Evolutionary conservation across 2,888 invertebrate species (phyloP), one percentile per base, ranked within the genome.

Genomic region (Noctua janthe): DNA sequence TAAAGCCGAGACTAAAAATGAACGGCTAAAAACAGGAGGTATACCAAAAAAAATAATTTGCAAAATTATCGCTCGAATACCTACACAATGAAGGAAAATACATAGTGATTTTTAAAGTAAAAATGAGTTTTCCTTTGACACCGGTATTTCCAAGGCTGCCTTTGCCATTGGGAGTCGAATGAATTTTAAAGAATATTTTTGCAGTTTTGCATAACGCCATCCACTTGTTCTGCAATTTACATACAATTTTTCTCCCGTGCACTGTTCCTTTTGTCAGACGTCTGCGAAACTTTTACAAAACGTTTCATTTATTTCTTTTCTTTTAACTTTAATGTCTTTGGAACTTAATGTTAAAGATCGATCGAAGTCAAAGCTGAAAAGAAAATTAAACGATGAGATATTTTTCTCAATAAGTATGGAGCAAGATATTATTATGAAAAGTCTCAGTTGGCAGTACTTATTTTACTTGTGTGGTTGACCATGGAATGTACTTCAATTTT

Each of bases 241-340:
- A 95, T 95, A 94, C 92, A 91, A 91, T 94, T 94, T 94, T 94
- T 92, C 91, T 92, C 90, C 90, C 86, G 82, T 90, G 88, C 90
- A 90, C 90, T 84, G 88, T 91, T 92, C 83, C 85, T 90, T 90
- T 92, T 91, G 82, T 87, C 88, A 80, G 89, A 82, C 86, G 84
- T 83, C 89, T 90, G 91, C 81, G 83, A 89, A 85, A 90, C 84
- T 89, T 87, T 88, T 80, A 87, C 86, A 89, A 88, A 90, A 81
- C 71, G 83, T 64, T 81, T 83, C 74, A 82, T 89, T 86, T 81
- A 86, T 83, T 84, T 79, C 83, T 75, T 80, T 81, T 71, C 81
- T 66, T 76, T 78, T 87, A 85, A 81, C 80, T 84, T 82, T 73
- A 84, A 76, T 62, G 56, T 77, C 75, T 72, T 80, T 81, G 56